Percentiles rank a stretch among this genome's conserved stretches.
phyloP scores from a whole-genome alignment of 2,888 invertebrate species.

The Acleris emargana region DNA sequence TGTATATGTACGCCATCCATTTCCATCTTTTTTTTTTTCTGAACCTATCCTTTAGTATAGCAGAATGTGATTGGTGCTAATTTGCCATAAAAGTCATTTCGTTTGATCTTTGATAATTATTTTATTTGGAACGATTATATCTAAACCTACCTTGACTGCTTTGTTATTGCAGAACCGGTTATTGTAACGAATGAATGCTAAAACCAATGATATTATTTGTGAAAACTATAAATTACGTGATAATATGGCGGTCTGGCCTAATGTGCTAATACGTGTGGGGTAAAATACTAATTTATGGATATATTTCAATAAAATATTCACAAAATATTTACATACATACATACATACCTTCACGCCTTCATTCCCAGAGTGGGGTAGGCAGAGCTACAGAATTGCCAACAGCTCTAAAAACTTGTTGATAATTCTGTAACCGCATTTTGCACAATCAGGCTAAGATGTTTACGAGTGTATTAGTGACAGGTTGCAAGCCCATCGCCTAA shows the following conservation, averaged over 20 bases:
- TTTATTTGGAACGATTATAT: not conserved
- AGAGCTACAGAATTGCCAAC: too few species aligned
- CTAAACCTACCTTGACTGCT: not conserved
- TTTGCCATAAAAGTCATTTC: not conserved
- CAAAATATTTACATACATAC: too few species aligned
- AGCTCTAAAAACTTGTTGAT: too few species aligned
- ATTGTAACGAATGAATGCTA: conserved; percentile 2
- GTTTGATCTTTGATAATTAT: not conserved
- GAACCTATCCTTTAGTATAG: too few species aligned
- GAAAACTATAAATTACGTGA: conserved; percentile 19
- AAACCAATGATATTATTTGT: conserved; percentile 22
- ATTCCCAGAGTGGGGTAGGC: too few species aligned
- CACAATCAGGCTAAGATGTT: too few species aligned
- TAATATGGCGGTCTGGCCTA: conserved; percentile 13
- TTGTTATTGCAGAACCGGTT: conserved; percentile 18
- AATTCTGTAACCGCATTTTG: too few species aligned
- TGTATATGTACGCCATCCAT: too few species aligned
- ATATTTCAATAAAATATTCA: not conserved
- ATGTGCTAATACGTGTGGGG: conserved; percentile 22
- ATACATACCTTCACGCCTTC: too few species aligned
- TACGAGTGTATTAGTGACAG: too few species aligned
- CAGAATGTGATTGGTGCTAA: not conserved
- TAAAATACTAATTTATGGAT: conserved; percentile 18
- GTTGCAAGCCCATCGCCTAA: too few species aligned
- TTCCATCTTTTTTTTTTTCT: too few species aligned